phyloP scores from a whole-genome alignment of 2,888 invertebrate genomes.

The Epicampocera succincta region DNA sequence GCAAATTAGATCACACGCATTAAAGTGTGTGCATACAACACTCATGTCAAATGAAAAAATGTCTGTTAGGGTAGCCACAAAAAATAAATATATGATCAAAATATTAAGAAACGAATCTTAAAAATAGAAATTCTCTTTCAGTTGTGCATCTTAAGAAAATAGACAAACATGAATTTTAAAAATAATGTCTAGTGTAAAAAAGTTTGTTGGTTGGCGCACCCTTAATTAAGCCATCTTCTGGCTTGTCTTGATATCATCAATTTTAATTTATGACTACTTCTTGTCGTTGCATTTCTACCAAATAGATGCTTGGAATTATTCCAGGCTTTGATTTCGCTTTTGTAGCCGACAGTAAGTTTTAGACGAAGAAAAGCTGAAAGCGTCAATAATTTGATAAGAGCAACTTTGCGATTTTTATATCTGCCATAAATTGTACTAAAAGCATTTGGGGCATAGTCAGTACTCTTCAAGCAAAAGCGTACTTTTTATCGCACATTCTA shows the following conservation, averaged over 20 bases:
- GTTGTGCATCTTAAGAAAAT: too few relatives aligned
- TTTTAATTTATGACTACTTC: constrained; percentile 59
- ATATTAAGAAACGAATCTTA: background rate
- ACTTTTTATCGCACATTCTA: too few relatives aligned
- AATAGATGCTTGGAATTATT: constrained; percentile 30
- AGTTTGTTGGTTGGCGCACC: background rate
- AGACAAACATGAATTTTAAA: background rate
- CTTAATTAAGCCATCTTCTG: constrained; percentile 3
- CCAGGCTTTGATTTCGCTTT: constrained; percentile 39
- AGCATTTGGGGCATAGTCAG: background rate
- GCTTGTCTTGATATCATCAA: constrained; percentile 42
- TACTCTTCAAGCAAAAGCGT: too few relatives aligned
- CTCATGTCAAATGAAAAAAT: background rate
- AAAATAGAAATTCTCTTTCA: background rate
- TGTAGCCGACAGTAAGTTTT: constrained; percentile 3
- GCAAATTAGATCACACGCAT: constrained; percentile 77
- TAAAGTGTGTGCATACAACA: constrained; percentile 49
- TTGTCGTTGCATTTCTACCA: constrained; percentile 44
- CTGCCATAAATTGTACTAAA: background rate
- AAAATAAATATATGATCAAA: background rate
- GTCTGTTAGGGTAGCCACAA: constrained; percentile 4
- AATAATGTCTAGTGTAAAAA: background rate
- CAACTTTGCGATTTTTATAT: constrained; percentile 12
- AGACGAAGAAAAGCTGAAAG: background rate
- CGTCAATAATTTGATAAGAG: constrained; percentile 17